Conservation (phyloP, 2,797 vertebrate species). For the Sternarchorhynchus goeldii region DNA sequence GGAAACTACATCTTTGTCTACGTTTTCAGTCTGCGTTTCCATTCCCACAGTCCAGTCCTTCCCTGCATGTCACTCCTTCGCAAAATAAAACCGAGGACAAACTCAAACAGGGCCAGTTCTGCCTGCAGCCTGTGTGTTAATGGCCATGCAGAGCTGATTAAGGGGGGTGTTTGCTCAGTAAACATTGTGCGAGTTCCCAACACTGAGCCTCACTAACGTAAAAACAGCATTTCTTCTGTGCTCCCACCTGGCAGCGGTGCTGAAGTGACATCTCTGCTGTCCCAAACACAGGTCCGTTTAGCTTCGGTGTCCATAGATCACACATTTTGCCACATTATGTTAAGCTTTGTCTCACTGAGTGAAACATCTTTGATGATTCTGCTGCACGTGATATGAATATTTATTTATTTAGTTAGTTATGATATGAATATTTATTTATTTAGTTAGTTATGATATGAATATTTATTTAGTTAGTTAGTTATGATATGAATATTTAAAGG, state of each 20-base stretch:
- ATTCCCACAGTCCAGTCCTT: not conserved
- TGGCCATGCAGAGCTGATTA: not conserved
- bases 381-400: no score
- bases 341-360: no score
- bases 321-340: no score
- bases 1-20: not conserved
- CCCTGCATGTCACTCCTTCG: not conserved
- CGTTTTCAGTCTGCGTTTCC: no score
- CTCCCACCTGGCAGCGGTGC: not conserved
- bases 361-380: no score
- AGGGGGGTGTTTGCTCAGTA: constrained; percentile 4
- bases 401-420: no score
- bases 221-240: not conserved
- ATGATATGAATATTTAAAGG: no score
- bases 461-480: no score
- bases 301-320: no score
- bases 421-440: no score
- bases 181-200: constrained; percentile 10
- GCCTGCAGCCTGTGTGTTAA: constrained; percentile 1
- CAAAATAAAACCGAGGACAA: constrained; percentile 4
- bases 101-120: not conserved
- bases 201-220: not conserved
- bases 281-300: no score
- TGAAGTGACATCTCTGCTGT: not conserved
- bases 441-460: no score